Evolutionary conservation across 2,888 invertebrate genomes (phyloP).

Genomic region (Eupithecia insigniata): DNA sequence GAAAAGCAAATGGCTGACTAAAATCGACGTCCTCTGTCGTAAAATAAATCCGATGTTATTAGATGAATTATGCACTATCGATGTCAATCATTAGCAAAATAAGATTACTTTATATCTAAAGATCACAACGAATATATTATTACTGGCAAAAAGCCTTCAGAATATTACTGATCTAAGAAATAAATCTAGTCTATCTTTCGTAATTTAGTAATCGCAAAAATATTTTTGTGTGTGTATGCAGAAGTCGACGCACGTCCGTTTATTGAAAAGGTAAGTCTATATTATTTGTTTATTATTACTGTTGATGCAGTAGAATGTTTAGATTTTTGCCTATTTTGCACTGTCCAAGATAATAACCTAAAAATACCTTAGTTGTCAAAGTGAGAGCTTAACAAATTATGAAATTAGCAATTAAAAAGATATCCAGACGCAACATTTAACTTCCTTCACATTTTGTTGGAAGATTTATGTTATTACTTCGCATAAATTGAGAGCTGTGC

Average conservation of each 20-base stretch:
- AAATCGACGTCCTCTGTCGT: slow-evolving; percentile 77
- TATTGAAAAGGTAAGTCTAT: slow-evolving; percentile 69
- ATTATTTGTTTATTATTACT: slow-evolving; percentile 51
- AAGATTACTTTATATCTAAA: slow-evolving; percentile 74
- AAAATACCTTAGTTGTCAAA: slow-evolving; percentile 30
- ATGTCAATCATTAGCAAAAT: slow-evolving; percentile 84
- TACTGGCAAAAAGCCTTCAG: slow-evolving; percentile 64
- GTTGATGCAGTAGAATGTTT: slow-evolving; percentile 43
- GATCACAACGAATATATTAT: slow-evolving; percentile 70
- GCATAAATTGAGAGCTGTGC: background rate
- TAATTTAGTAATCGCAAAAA: slow-evolving; percentile 58
- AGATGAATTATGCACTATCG: slow-evolving; percentile 85
- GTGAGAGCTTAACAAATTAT: background rate
- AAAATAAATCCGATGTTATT: slow-evolving; percentile 84
- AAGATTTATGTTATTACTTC: background rate
- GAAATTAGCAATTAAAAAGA: background rate
- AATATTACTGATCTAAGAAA: slow-evolving; percentile 58
- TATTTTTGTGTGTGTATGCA: slow-evolving; percentile 57
- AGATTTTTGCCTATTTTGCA: slow-evolving; percentile 16
- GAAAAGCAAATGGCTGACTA: slow-evolving; percentile 84
- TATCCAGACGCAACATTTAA: background rate
- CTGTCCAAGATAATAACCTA: slow-evolving; percentile 25
- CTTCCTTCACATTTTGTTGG: background rate
- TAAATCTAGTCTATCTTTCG: slow-evolving; percentile 67
- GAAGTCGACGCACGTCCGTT: slow-evolving; percentile 73